phyloP scores from a whole-genome alignment of 2,113 vertebrate genomes.

The Syngnathus floridae region DNA sequence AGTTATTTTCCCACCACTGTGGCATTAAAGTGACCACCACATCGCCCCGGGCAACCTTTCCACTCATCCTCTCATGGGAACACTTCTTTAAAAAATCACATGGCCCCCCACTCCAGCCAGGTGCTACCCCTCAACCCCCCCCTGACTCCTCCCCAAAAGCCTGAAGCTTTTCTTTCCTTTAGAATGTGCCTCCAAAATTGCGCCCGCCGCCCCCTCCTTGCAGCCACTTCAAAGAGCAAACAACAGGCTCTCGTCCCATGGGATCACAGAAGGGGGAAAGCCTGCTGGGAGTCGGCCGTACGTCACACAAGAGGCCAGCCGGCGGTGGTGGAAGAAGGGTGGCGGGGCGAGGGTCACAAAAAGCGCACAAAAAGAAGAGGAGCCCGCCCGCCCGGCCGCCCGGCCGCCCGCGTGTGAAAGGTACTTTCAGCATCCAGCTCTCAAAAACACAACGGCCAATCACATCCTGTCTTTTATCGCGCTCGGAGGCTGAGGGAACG shows the following conservation, averaged over 20 bases:
- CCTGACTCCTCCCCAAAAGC: slow-evolving; percentile 57
- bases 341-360: slow-evolving; percentile 42
- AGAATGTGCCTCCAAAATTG: slow-evolving; percentile 63
- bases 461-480: slow-evolving; percentile 54
- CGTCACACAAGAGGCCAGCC: slow-evolving; percentile 61
- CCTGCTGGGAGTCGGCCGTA: slow-evolving; percentile 59
- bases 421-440: slow-evolving; percentile 51
- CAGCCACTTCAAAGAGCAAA: slow-evolving; percentile 69
- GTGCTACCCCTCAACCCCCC: slow-evolving; percentile 48
- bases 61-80: slow-evolving; percentile 60
- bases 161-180: slow-evolving; percentile 65
- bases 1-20: slow-evolving; percentile 29
- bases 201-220: slow-evolving; percentile 62
- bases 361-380: slow-evolving; percentile 31
- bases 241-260: slow-evolving; percentile 63
- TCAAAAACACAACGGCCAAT: slow-evolving; percentile 44
- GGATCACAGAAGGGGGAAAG: slow-evolving; percentile 57
- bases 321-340: slow-evolving; percentile 51
- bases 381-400: too few species aligned
- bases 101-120: slow-evolving; percentile 60
- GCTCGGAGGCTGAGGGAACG: slow-evolving; percentile 41
- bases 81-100: slow-evolving; percentile 32
- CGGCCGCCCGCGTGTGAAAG: slow-evolving; percentile 54
- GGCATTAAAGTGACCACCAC: slow-evolving; percentile 51
- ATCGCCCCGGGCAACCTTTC: slow-evolving; percentile 44